Evolutionary conservation across 2,888 invertebrate genomes (phyloP).

Genomic region (Sarcophaga variegata): DNA sequence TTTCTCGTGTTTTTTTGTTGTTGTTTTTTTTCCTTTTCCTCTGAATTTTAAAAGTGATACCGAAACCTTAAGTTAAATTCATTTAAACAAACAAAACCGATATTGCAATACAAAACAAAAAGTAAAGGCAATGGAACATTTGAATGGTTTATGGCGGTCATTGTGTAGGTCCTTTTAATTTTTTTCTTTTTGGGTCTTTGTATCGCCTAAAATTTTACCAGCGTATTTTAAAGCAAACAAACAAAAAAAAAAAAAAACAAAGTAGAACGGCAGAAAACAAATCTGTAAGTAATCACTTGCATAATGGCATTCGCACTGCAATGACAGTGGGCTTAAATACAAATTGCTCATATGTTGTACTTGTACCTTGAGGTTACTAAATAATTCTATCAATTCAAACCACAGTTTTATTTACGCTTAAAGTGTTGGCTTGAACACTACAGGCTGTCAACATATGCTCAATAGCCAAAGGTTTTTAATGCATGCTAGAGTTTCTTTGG

Average conservation of each 20-base stretch:
- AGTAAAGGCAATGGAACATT: constrained; percentile 16
- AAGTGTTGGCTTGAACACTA: constrained; percentile 55
- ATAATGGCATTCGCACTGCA: not conserved
- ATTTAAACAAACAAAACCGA: constrained; percentile 54
- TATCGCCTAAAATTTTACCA: constrained; percentile 23
- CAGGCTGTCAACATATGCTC: constrained; percentile 60
- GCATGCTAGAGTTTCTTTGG: too few relatives aligned
- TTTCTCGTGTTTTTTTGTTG: constrained; percentile 38
- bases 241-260: not conserved
- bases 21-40: too few relatives aligned
- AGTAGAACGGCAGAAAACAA: constrained; percentile 29
- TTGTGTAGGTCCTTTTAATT: constrained; percentile 38
- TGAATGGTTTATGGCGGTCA: constrained; percentile 63
- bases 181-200: constrained; percentile 24
- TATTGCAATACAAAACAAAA: constrained; percentile 31
- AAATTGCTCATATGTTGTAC: not conserved
- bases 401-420: constrained; percentile 31
- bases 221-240: not conserved
- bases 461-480: not conserved
- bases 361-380: too few relatives aligned
- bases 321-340: not conserved
- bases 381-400: not conserved
- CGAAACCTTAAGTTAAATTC: constrained; percentile 66
- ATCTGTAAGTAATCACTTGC: constrained; percentile 39
- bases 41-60: constrained; percentile 47